phyloP scores from a whole-genome alignment of 2,888 invertebrate species.

The Caenorhabditis sp. region DNA sequence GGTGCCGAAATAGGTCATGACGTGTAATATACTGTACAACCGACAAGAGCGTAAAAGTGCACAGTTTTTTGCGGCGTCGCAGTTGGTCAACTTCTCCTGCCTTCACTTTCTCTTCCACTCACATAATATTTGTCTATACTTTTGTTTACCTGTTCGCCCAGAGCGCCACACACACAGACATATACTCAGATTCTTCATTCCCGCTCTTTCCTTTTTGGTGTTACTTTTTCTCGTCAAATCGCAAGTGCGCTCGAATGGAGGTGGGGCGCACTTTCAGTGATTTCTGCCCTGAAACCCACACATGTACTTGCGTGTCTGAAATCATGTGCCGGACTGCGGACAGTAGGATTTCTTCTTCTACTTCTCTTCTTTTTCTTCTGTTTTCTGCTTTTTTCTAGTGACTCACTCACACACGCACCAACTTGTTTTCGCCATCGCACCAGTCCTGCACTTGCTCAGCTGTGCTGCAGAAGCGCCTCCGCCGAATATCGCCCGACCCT shows the following conservation, averaged over 20 bases:
- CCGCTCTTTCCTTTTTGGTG: not conserved
- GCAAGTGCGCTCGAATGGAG: not conserved
- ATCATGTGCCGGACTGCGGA: not conserved
- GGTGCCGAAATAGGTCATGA: slow-evolving; percentile 28
- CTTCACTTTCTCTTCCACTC: slow-evolving; percentile 1
- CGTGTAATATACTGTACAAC: slow-evolving; percentile 10
- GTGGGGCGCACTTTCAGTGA: not conserved
- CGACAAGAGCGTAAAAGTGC: slow-evolving; percentile 41
- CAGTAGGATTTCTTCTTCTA: slow-evolving; percentile 19
- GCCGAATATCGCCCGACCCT: slow-evolving; percentile 11
- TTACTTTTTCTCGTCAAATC: not conserved
- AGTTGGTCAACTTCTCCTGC: slow-evolving; percentile 45
- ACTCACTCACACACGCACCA: slow-evolving; percentile 23
- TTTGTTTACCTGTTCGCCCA: slow-evolving; percentile 56
- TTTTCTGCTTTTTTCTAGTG: slow-evolving; percentile 11
- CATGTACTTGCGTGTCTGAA: slow-evolving; percentile 7
- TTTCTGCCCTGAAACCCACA: slow-evolving; percentile 6
- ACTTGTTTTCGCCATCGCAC: slow-evolving; percentile 51
- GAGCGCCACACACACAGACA: not conserved
- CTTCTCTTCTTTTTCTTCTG: not conserved
- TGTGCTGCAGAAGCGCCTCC: slow-evolving; percentile 15
- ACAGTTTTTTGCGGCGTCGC: slow-evolving; percentile 34
- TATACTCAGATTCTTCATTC: slow-evolving; percentile 5
- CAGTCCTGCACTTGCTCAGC: slow-evolving; percentile 40
- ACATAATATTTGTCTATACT: slow-evolving; percentile 55